Evolutionary conservation across 2,113 vertebrate genomes (phyloP).

Genomic region (Menidia beryllina): DNA sequence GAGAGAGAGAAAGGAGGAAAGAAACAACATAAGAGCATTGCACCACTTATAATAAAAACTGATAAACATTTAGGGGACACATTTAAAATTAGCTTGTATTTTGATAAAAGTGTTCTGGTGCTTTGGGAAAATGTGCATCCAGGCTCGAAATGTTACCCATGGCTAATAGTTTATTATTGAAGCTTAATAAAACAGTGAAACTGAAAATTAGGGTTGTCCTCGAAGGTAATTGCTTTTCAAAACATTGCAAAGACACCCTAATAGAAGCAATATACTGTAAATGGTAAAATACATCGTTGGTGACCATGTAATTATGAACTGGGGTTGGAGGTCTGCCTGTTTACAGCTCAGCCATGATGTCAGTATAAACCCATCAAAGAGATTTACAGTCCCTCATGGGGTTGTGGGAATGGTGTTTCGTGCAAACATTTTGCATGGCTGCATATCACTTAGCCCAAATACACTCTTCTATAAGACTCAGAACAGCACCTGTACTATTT

Average conservation of each 20-base stretch:
- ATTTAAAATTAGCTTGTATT: background rate
- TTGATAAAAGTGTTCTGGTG: background rate
- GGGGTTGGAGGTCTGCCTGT: slow-evolving; percentile 14
- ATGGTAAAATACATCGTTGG: background rate
- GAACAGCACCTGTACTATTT: slow-evolving; percentile 3
- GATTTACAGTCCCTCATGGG: slow-evolving; percentile 17
- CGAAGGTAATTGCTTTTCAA: background rate
- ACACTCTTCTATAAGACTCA: slow-evolving; percentile 24
- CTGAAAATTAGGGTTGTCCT: background rate
- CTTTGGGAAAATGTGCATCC: background rate
- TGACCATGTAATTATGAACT: slow-evolving; percentile 7
- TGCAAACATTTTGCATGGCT: slow-evolving; percentile 11
- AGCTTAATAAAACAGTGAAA: background rate
- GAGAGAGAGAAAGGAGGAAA: background rate
- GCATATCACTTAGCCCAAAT: slow-evolving; percentile 2
- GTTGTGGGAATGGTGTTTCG: background rate
- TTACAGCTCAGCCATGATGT: background rate
- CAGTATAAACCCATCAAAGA: slow-evolving; percentile 14
- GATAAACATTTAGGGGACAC: no score
- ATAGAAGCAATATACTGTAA: background rate
- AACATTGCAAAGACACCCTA: background rate
- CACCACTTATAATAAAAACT: no score
- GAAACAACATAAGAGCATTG: no score
- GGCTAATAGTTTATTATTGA: background rate
- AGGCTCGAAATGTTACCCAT: background rate